Evolutionary conservation across 2,113 vertebrate genomes (phyloP), one percentile per base, ranked within the genome.

Genomic region (Ptyas mucosa): DNA sequence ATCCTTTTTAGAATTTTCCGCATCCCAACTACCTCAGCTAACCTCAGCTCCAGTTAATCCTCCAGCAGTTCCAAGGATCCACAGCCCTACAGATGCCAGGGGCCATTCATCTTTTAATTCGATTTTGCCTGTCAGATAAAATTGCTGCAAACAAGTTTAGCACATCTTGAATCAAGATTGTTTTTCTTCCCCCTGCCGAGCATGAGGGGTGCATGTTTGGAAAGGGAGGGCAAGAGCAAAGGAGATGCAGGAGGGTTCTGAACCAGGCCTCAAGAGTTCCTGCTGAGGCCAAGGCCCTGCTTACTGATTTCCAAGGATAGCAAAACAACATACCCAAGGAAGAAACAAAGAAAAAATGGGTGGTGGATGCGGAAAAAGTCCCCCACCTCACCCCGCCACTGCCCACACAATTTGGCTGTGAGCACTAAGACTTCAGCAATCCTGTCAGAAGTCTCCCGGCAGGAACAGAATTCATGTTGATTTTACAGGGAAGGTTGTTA

Each of bases 401-500:
- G 94, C 90, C 39, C 94, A 93, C 92, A 87, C 96, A 96, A 94
- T 96, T 96, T 97, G 96, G 94, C 95, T 94, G 95, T 95, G 96
- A 96, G 95, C 94, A 97, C 96, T 96, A 93, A 94, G 95, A 94
- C 97, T 97, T 98, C 96, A 97, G 95, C 96, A 81, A 92, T 93
- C 95, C 96, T 97, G 97, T 97, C 98, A 97, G 97, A 97, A 94
- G 87, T 95, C 97, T 97, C 97, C 97, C 97, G 96, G 97, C 97
- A 97, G 97, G 97, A 98, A 97, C 97, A 96, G 97, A 98, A 98
- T 97, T 98, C 97, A 97, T 98, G 98, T 98, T 98, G 98, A 98
- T 98, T 98, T 98, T 98, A 98, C 97, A 95, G 97, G 97, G 97
- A 97, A 98, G 97, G 98, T 98, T 98, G 98, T 98, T 98, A 97